Base-by-base conservation (phyloP, 2,888 invertebrate species). In the Balanococcus diminutus region DNA sequence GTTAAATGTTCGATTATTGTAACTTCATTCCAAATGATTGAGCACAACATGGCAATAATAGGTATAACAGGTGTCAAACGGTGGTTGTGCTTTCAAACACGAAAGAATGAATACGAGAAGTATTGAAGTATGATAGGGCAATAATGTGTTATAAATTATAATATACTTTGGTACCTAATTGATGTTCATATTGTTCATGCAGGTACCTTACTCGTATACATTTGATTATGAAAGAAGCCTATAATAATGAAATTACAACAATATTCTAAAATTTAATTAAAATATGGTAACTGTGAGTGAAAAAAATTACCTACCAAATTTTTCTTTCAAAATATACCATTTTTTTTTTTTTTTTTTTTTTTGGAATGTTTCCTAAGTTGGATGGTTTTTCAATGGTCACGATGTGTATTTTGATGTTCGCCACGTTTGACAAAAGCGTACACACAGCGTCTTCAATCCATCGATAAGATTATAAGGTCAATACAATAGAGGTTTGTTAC, bases 381-480 rank as follows among this genome's bases (percentile, higher is more conserved):
- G 32, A 79, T 79, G 36, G 75, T n/a, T n/a, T n/a, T n/a, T n/a
- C n/a, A n/a, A n/a, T n/a, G n/a, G 75, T 36, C 32, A 36, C 75
- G 36, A 36, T 16, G 67, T 36, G 75, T 67, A 19, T 67, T 28
- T 36, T 9, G 9, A 19, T 9, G 19, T 9, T 67, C 31, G 67
- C 19, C 56, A 56, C 56, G 56, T 56, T 67, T 67, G 67, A 67
- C 67, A 28, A 25, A 28, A 67, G 28, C 61, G 14, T 28, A 11
- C 9, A 1, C 28, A 28, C 14, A 46, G 46, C 67, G n/a, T 72
- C 72, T 72, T 79, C 32, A 36, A 31, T 72, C 36, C 6, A 36
- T 79, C 19, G 36, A 36, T 19, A 72, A 79, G 75, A 79, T 79
- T 79, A 79, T 79, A 79, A 79, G 75, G 75, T 79, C 36, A 79